These are phyloP conservation scores for Coreoperca whiteheadi DNA, from an alignment of 2,113 vertebrate species.

Conservation along the genomic window DNA sequence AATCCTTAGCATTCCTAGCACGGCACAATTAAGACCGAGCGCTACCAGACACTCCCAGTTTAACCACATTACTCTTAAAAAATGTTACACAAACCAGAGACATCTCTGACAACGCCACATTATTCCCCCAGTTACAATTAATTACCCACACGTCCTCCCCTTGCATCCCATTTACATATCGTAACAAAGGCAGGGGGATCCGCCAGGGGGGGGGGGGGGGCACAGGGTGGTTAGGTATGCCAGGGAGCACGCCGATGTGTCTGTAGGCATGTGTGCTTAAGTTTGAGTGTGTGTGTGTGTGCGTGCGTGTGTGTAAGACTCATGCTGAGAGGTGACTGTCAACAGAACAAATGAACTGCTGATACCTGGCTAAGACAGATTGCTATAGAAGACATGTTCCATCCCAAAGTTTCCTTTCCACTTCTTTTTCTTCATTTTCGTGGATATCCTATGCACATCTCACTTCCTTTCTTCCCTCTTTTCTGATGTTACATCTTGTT, in stretches of 20 bases:
- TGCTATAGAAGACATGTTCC: not conserved
- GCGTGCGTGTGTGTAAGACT: slow-evolving; percentile 12
- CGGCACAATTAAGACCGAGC: slow-evolving; percentile 91
- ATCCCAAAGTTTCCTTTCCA: not conserved
- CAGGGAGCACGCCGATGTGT: slow-evolving; percentile 61
- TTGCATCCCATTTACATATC: slow-evolving; percentile 98
- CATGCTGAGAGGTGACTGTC: slow-evolving; percentile 55
- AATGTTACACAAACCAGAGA: slow-evolving; percentile 94
- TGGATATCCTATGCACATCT: not conserved
- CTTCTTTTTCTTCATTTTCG: not conserved
- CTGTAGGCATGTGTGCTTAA: not conserved
- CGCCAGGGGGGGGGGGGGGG: slow-evolving; percentile 80
- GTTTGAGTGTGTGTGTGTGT: not conserved
- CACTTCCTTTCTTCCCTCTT: not conserved
- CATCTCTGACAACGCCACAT: slow-evolving; percentile 98
- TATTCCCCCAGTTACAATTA: slow-evolving; percentile 99
- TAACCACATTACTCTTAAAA: slow-evolving; percentile 94
- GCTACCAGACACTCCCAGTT: slow-evolving; percentile 92
- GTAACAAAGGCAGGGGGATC: slow-evolving; percentile 92
- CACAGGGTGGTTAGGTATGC: slow-evolving; percentile 93
- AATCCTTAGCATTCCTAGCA: slow-evolving; percentile 87
- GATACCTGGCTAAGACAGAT: slow-evolving; percentile 43
- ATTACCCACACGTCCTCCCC: slow-evolving; percentile 97
- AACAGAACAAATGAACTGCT: slow-evolving; percentile 49
- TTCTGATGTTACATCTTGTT: slow-evolving; percentile 14